These are phyloP conservation scores for Epinotia ramella DNA, from an alignment of 2,888 invertebrate genomes.

Conservation along the genomic window DNA sequence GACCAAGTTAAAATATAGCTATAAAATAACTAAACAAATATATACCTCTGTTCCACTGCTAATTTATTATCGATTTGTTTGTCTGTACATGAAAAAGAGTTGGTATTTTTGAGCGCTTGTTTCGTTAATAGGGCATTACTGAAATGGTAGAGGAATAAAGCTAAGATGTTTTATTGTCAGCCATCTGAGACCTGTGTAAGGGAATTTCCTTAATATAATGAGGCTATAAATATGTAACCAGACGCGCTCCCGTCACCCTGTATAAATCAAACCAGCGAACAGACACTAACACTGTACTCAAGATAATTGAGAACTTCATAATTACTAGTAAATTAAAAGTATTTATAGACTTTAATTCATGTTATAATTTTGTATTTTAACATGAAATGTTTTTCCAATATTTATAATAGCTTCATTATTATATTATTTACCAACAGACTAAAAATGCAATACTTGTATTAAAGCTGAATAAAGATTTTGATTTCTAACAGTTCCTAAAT, in stretches of 20 bases:
- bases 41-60: too few relatives aligned
- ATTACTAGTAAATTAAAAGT: neutral
- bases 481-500: too few relatives aligned
- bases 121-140: neutral
- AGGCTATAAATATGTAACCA: slow-evolving; percentile 36
- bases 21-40: too few relatives aligned
- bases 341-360: too few relatives aligned
- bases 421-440: neutral
- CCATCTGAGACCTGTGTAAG: neutral
- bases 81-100: too few relatives aligned
- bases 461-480: too few relatives aligned
- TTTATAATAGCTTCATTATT: neutral
- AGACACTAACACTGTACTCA: neutral
- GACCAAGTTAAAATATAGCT: too few relatives aligned
- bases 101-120: neutral
- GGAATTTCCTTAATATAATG: slow-evolving; percentile 20
- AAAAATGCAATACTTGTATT: too few relatives aligned
- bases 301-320: neutral
- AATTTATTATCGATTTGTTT: too few relatives aligned
- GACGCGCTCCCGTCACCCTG: slow-evolving; percentile 11
- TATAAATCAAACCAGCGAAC: slow-evolving; percentile 15
- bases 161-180: neutral
- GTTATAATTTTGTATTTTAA: too few relatives aligned
- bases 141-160: neutral
- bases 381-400: too few relatives aligned